Evolutionary conservation across 2,888 invertebrate genomes (phyloP), one percentile per base, ranked within the genome.

Genomic region (Hypselothyrea guttata): DNA sequence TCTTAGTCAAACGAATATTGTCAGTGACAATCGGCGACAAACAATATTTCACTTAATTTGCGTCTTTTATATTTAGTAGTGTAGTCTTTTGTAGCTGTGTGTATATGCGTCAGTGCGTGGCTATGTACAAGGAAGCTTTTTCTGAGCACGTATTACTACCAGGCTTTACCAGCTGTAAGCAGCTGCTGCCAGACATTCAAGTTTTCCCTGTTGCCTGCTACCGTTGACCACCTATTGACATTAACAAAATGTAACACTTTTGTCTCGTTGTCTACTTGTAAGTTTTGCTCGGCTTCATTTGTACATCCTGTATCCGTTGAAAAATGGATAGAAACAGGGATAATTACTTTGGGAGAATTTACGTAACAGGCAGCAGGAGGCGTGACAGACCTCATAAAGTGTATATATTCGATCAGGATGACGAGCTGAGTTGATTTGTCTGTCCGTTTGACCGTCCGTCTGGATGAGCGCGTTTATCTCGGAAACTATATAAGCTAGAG

Each of bases 21-120:
- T 15, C 27, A 27, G 12, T 38, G 35, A 18, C 11, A 2, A 15
- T 40, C 30, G 27, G 27, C 45, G 16, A 37, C 37, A 22, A 58
- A 44, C 46, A 57, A 62, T 74, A 83, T 85, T 86, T 83, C 86
- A 84, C 81, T 70, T 83, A 81, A 84, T 82, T 76, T 81, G 60
- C 45, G 67, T 67, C 84, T 76, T 85, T 81, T 72, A 82, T 85
- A 84, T 82, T 85, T 85, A 84, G 84, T 76, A 84, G 70, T 74
- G 63, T 59, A 59, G n/a, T n/a, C n/a, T n/a, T n/a, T n/a, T 52
- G 33, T 27, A 22, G n/a, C n/a, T 12, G 12, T n/a, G 41, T 8
- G 41, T 75, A 59, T 67, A 58, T 57, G 63, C 41, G 48, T 58
- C n/a, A n/a, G 38, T 42, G 12, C 33, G 33, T 8, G 30, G 35